These are phyloP conservation scores for Brachyhypopomus occidentalis DNA, from an alignment of 2,113 vertebrate genomes.

Conservation along the genomic window DNA sequence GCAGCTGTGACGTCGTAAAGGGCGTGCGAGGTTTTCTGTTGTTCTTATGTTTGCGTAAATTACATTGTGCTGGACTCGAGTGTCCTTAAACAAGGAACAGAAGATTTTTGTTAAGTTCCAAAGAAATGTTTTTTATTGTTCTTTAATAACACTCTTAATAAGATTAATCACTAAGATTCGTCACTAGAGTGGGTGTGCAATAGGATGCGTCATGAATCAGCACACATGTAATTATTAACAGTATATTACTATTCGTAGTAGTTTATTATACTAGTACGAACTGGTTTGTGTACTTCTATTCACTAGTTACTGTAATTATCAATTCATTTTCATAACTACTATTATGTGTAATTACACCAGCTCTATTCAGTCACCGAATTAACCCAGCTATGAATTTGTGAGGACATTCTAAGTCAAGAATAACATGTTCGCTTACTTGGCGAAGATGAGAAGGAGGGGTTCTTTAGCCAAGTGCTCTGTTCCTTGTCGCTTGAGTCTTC, in stretches of 20 bases:
- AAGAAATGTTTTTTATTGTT: no score
- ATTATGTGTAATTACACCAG: not conserved
- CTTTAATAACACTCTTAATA: no score
- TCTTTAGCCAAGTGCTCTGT: conserved; percentile 72
- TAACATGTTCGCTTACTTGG: conserved; percentile 69
- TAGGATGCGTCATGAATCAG: no score
- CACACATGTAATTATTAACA: no score
- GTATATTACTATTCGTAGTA: no score
- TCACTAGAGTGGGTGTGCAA: no score
- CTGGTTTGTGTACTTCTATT: no score
- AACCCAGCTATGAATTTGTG: no score
- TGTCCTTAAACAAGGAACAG: conserved; percentile 58
- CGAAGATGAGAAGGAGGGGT: conserved; percentile 69
- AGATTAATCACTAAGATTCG: no score
- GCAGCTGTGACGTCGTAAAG: conserved; percentile 83
- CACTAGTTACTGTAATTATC: no score
- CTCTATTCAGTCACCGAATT: not conserved
- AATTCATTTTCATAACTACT: no score
- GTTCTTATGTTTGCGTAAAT: conserved; percentile 83
- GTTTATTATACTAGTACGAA: no score
- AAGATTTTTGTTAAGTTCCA: not conserved
- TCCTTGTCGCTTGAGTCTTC: conserved; percentile 72
- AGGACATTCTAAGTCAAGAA: not conserved
- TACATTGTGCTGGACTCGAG: conserved; percentile 65
- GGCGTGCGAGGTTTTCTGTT: conserved; percentile 85